These are phyloP conservation scores for Harlomillsia oculata DNA, from an alignment of 1,140 invertebrate species.

Conservation along the genomic window DNA sequence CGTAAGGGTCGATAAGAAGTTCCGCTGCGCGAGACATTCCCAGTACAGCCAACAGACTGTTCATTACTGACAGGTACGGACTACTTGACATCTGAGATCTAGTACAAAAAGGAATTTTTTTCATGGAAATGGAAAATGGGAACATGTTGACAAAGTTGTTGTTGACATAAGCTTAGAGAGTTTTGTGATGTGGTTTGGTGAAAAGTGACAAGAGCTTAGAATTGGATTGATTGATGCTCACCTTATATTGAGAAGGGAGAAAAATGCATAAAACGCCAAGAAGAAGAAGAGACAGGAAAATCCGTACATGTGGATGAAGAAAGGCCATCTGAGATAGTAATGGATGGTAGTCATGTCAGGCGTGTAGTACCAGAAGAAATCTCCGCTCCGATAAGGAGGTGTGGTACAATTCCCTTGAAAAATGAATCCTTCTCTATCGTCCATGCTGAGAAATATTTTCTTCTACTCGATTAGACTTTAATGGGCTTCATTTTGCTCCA, in stretches of 20 bases:
- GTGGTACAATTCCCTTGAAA: too few species aligned
- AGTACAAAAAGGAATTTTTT: slow-evolving; percentile 33
- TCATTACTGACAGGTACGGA: slow-evolving; percentile 54
- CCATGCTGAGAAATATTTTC: too few species aligned
- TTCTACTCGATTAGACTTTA: too few species aligned
- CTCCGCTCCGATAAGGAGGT: background rate
- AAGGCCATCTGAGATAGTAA: slow-evolving; percentile 42
- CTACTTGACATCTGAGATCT: slow-evolving; percentile 50
- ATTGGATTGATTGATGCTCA: slow-evolving; percentile 38
- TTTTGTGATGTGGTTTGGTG: too few species aligned
- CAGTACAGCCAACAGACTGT: slow-evolving; percentile 52
- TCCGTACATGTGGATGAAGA: slow-evolving; percentile 50
- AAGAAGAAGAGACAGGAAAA: slow-evolving; percentile 52
- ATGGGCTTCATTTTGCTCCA: too few species aligned
- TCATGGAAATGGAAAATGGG: background rate
- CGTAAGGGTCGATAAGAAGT: slow-evolving; percentile 53
- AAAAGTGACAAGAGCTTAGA: too few species aligned
- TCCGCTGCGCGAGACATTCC: slow-evolving; percentile 46
- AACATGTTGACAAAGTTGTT: too few species aligned
- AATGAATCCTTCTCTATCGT: too few species aligned
- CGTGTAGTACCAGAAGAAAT: background rate
- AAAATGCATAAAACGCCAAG: slow-evolving; percentile 52
- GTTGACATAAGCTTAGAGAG: too few species aligned
- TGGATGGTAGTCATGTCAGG: slow-evolving; percentile 4
- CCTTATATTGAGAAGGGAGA: slow-evolving; percentile 54